Evolutionary conservation across 2,888 invertebrate genomes (phyloP), one percentile per base, ranked within the genome.

Genomic region (Falcaria lacertinaria): DNA sequence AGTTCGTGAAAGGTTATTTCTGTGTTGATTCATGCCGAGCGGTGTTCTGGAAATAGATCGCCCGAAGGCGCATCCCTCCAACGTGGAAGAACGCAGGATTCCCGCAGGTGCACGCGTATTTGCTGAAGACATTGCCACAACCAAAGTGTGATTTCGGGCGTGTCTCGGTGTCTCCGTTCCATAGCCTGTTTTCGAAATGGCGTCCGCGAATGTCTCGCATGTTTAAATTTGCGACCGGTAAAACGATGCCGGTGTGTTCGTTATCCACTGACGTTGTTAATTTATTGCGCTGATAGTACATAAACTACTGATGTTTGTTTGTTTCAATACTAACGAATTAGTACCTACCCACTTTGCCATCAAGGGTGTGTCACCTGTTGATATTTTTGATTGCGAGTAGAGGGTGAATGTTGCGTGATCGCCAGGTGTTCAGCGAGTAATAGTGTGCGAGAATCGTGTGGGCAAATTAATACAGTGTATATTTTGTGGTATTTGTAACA

Each of bases 21-120:
- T 81, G 88, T 86, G 88, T 88, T 87, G 88, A 88, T 88, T 88
- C 85, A 86, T 86, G 85, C 86, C 79, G 80, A 78, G 88, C 82
- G 80, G 75, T 74, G 83, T 78, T 84, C 89, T 87, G 85, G 83
- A 89, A 89, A 88, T 88, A 88, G 88, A 87, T 74, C 78, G 80
- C 58, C 69, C 68, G 69, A 81, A 82, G 74, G 76, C 82, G 78
- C 86, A 85, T 86, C 86, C 83, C 84, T 76, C 72, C 65, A 73
- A 69, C 60, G 65, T 65, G 62, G 69, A 58, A 58, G 60, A 63
- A 61, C 58, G 61, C 69, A 82, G 80, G 79, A 80, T 77, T 71
- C 74, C 69, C 67, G 66, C 69, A 76, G 69, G 71, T 74, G 71
- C 64, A 60, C 62, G 50, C 48, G 48, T 45, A 50, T 41, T 47